phyloP scores from a whole-genome alignment of 2,888 invertebrate genomes.

The Metallyticus violacea region DNA sequence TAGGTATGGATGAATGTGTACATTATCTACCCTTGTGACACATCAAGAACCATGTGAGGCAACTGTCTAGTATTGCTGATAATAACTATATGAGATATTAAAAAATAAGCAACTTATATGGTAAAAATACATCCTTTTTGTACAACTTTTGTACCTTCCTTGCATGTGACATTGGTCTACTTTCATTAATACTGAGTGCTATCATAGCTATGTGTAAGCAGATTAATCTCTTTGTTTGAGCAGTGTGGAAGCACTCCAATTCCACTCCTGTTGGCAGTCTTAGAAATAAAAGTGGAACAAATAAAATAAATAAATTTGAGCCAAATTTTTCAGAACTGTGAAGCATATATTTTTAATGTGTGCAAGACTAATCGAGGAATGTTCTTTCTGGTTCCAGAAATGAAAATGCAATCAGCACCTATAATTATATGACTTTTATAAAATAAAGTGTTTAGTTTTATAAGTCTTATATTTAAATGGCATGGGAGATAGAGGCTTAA shows the following conservation, averaged over 20 bases:
- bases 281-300: not conserved
- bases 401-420: not conserved
- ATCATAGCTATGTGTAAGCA: not conserved
- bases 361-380: not conserved
- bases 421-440: not conserved
- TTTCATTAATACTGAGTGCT: not conserved
- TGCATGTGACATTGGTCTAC: not conserved
- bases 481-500: not conserved
- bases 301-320: not conserved
- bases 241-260: not conserved
- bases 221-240: not conserved
- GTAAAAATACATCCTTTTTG: slow-evolving; percentile 25
- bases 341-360: slow-evolving; percentile 7
- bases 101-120: not conserved
- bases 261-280: not conserved
- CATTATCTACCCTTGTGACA: not conserved
- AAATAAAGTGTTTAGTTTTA: not conserved
- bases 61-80: slow-evolving; percentile 22
- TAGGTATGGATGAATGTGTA: not conserved
- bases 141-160: slow-evolving; percentile 31
- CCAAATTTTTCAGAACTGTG: not conserved
- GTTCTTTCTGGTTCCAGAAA: not conserved
- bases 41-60: not conserved
- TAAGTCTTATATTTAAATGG: not conserved
- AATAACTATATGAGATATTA: not conserved